phyloP scores from a whole-genome alignment of 2,113 vertebrate species.

The Paralichthys olivaceus region DNA sequence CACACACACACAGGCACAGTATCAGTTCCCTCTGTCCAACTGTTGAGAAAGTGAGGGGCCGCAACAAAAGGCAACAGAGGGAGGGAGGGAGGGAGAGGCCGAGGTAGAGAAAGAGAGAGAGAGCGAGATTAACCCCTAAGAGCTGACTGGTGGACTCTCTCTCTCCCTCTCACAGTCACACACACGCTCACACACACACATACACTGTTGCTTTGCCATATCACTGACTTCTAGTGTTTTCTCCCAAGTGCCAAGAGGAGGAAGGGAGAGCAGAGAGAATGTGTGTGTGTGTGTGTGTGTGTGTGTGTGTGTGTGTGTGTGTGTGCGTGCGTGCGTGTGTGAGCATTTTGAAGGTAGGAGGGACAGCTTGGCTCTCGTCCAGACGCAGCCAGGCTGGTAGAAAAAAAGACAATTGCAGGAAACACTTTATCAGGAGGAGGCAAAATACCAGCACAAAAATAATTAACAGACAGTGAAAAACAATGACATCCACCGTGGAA shows the following conservation, averaged over 20 bases:
- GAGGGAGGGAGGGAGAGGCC: conserved; percentile 62
- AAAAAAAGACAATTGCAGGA: conserved; percentile 81
- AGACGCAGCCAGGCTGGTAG: conserved; percentile 69
- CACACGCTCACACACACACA: conserved; percentile 36
- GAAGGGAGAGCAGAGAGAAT: conserved; percentile 50
- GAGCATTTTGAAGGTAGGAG: conserved; percentile 65
- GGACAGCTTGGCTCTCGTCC: conserved; percentile 67
- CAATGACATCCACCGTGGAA: conserved; percentile 69
- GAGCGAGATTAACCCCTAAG: conserved; percentile 59
- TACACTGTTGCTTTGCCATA: conserved; percentile 55
- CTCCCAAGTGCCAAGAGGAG: conserved; percentile 71
- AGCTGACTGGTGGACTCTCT: conserved; percentile 68
- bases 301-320: conserved; percentile 25
- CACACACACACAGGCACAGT: conserved; percentile 44
- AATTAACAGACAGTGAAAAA: conserved; percentile 74
- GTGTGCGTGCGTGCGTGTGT: conserved; percentile 39
- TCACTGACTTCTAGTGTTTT: conserved; percentile 74
- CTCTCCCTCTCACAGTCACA: conserved; percentile 31
- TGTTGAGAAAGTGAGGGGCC: conserved; percentile 77
- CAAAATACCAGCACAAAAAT: conserved; percentile 76
- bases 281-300: conserved; percentile 31
- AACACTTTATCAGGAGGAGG: conserved; percentile 78
- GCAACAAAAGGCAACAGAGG: conserved; percentile 76
- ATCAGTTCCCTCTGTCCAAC: conserved; percentile 72
- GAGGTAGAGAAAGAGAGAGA: conserved; percentile 42